Evolutionary conservation across 2,113 vertebrate genomes (phyloP), one percentile per base, ranked within the genome.

Genomic region (Pelmatolapia mariae): DNA sequence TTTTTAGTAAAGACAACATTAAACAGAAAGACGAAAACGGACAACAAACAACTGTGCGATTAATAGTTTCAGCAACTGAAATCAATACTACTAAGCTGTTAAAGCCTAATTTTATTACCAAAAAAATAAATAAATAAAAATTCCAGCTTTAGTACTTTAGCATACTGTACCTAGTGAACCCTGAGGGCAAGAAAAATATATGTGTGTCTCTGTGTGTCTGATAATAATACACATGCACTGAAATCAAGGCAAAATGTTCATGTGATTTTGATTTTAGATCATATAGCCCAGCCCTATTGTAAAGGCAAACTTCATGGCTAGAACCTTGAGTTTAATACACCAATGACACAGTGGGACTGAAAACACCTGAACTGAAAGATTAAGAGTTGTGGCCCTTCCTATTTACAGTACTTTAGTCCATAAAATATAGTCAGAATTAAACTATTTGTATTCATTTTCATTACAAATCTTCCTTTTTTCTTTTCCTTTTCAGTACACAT

Each of bases 341-440:
- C 31, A n/a, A 19, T 38, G 59, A 63, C 6, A 63, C 0, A 0
- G 61, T 38, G 61, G 33, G 6, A 38, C 61, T 66, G 31, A 66
- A 66, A 66, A 68, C 11, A 40, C 1, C 19, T 15, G 36, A 40
- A 24, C 0, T 4, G n/a, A 71, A 71, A 43, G n/a, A 43, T 13
- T 40, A 38, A 1, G 29, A 11, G 0, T 63, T 24, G 0, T 24
- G 7, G 2, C 12, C 63, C 59, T 63, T 29, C 9, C 10, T 63
- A n/a, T 66, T 36, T 66, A 66, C 66, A 10, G 0, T 40, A 71
- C 5, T 24, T 71, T 16, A 43, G n/a, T 24, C n/a, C n/a, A 43
- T 43, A 43, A 38, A 36, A 38, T 66, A 31, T 22, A 24, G n/a
- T 68, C 63, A 68, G 63, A 68, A 68, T 22, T 38, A 71, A 71